Percentiles rank a stretch among this genome's conserved stretches.
These are phyloP conservation scores for Atta texana DNA, from an alignment of 1,140 invertebrate genomes.

Conservation along the genomic window DNA sequence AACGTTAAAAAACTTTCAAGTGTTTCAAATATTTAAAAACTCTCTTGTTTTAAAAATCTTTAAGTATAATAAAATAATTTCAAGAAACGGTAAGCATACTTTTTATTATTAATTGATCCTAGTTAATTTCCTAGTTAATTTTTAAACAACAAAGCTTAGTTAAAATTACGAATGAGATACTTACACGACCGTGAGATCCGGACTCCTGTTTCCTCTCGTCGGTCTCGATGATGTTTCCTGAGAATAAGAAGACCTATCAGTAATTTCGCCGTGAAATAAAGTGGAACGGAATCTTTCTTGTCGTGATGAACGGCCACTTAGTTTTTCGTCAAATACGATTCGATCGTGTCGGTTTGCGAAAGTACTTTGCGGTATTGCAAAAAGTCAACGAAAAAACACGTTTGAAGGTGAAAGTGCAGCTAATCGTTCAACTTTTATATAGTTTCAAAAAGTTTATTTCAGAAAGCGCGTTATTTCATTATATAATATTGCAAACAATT, in stretches of 20 bases:
- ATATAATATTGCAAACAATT: background rate
- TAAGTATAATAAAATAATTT: background rate
- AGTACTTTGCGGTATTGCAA: constrained; percentile 29
- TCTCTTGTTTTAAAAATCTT: background rate
- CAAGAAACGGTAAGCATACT: background rate
- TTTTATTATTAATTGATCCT: background rate
- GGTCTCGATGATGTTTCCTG: constrained; percentile 73
- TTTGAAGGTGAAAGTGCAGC: constrained; percentile 25
- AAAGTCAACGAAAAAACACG: background rate
- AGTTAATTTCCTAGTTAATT: background rate
- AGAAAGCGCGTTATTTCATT: background rate
- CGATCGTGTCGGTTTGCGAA: constrained; percentile 29
- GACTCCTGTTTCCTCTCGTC: constrained; percentile 78
- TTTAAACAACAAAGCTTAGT: constrained; percentile 16
- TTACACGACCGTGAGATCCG: constrained; percentile 80
- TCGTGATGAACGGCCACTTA: constrained; percentile 20
- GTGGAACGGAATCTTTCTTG: constrained; percentile 32
- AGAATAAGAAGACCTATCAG: constrained; percentile 53
- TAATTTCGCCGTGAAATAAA: constrained; percentile 49
- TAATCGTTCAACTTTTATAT: background rate
- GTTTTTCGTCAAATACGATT: constrained; percentile 23
- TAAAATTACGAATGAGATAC: constrained; percentile 64
- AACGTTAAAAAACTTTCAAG: background rate
- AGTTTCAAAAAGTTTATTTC: background rate
- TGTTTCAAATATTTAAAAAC: background rate